Conservation (phyloP, 2,888 invertebrate genomes). For the Aleiodes testaceus region DNA sequence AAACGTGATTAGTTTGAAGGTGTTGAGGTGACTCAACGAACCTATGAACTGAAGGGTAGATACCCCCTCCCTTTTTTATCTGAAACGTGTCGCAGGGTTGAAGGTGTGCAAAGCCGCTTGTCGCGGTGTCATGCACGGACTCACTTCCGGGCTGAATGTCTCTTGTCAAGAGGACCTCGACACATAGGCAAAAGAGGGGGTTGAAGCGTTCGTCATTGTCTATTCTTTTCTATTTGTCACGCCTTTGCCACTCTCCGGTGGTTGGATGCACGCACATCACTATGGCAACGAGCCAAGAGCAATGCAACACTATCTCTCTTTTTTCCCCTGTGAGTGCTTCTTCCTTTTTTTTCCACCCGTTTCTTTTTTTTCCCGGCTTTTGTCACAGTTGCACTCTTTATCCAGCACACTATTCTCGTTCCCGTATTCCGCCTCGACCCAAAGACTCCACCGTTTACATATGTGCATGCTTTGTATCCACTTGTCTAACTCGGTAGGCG, state of each 20-base stretch:
- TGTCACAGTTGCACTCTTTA: slow-evolving; percentile 13
- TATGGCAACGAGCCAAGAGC: slow-evolving; percentile 54
- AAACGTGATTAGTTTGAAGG: too few relatives aligned
- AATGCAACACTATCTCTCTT: slow-evolving; percentile 18
- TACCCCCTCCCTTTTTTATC: neutral
- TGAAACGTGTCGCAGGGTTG: slow-evolving; percentile 6
- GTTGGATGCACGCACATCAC: slow-evolving; percentile 58
- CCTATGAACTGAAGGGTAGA: slow-evolving; percentile 6
- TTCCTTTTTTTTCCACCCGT: slow-evolving; percentile 3
- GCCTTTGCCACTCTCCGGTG: slow-evolving; percentile 53
- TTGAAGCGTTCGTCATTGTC: slow-evolving; percentile 61
- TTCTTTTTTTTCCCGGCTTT: neutral
- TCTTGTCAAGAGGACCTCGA: slow-evolving; percentile 36
- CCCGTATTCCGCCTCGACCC: neutral
- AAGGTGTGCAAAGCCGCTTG: slow-evolving; percentile 21
- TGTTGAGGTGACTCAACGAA: neutral
- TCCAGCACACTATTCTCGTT: slow-evolving; percentile 2
- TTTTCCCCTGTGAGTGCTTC: slow-evolving; percentile 6
- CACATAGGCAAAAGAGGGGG: slow-evolving; percentile 1
- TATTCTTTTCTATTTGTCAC: slow-evolving; percentile 67
- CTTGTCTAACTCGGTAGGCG: slow-evolving; percentile 25
- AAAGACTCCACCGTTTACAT: slow-evolving; percentile 19
- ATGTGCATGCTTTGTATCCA: slow-evolving; percentile 18
- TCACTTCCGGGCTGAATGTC: slow-evolving; percentile 37
- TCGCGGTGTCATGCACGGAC: slow-evolving; percentile 36